Percentiles rank a stretch among this genome's conserved stretches.
phyloP scores from a whole-genome alignment of 2,888 invertebrate genomes.

The Dexiosoma caninum region DNA sequence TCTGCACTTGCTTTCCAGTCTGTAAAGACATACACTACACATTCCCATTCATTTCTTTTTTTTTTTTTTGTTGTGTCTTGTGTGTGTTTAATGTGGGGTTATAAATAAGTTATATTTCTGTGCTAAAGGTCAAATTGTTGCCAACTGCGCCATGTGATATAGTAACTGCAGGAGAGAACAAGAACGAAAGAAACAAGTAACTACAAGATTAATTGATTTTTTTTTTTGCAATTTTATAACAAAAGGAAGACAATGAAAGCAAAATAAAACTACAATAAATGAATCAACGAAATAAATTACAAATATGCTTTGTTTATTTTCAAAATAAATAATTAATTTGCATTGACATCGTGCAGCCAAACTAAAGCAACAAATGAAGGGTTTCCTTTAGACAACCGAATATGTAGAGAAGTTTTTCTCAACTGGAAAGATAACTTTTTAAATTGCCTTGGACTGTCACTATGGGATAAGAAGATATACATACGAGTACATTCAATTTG shows the following conservation, averaged over 20 bases:
- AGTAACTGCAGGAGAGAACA: not conserved
- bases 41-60: not conserved
- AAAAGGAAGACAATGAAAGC: not conserved
- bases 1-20: not conserved
- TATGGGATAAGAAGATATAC: too few species aligned
- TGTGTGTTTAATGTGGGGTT: not conserved
- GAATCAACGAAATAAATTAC: not conserved
- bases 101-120: conserved; percentile 42
- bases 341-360: too few species aligned
- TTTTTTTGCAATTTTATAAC: conserved; percentile 32
- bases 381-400: too few species aligned
- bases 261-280: not conserved
- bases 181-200: not conserved
- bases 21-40: not conserved
- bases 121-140: conserved; percentile 55
- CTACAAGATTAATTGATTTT: conserved; percentile 55
- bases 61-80: not conserved
- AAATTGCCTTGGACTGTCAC: too few species aligned
- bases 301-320: not conserved
- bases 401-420: too few species aligned
- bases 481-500: too few species aligned
- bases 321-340: not conserved
- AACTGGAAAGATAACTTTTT: too few species aligned
- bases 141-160: conserved; percentile 29
- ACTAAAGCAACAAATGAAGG: too few species aligned